These are phyloP conservation scores for Cinara cedri DNA, from an alignment of 2,888 invertebrate species.

Conservation along the genomic window DNA sequence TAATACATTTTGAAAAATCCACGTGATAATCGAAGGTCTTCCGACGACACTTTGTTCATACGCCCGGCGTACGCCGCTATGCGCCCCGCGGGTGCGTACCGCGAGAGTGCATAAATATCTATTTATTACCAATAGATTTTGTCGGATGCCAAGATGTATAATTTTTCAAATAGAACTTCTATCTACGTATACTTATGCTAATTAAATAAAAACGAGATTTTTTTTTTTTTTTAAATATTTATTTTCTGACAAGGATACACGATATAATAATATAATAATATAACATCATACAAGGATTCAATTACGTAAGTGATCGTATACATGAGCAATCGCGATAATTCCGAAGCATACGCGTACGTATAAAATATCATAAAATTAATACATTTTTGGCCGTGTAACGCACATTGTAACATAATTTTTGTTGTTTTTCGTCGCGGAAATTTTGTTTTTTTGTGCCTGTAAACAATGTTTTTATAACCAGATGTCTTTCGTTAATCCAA, in stretches of 20 bases:
- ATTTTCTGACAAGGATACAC: neutral
- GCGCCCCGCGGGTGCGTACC: no score
- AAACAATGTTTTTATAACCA: no score
- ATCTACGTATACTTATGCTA: neutral
- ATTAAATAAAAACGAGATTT: conserved; percentile 28
- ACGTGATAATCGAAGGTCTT: neutral
- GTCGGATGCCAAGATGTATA: neutral
- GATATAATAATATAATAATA: no score
- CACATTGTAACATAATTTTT: no score
- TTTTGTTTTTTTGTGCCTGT: no score
- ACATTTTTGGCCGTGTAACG: no score
- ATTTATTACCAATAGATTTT: conserved; percentile 18
- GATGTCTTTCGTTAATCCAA: no score
- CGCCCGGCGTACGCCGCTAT: no score
- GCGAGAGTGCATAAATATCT: neutral
- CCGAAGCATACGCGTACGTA: no score
- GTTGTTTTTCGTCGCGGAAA: no score
- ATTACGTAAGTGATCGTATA: neutral
- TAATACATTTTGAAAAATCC: neutral
- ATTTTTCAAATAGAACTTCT: neutral
- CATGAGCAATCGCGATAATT: no score
- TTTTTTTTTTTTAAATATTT: neutral
- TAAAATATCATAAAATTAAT: no score
- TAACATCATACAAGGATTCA: neutral
- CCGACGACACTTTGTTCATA: neutral